phyloP scores from a whole-genome alignment of 2,113 vertebrate genomes.

The Dermatemys mawii region DNA sequence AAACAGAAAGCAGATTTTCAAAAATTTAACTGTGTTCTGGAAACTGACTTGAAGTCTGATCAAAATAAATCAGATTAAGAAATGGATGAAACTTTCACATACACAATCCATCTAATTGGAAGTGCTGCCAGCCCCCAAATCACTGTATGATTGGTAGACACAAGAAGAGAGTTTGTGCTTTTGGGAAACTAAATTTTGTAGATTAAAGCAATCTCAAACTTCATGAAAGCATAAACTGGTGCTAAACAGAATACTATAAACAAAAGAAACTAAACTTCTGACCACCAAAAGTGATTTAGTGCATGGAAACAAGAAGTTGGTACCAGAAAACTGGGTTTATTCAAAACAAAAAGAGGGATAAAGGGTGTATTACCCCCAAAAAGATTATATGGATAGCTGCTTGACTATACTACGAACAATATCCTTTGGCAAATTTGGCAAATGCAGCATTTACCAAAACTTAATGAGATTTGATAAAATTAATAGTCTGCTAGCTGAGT shows the following conservation, averaged over 20 bases:
- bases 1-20: not conserved
- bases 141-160: not conserved
- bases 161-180: not conserved
- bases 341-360: not conserved
- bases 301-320: not conserved
- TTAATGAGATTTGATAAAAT: not conserved
- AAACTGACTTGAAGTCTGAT: not conserved
- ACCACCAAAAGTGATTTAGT: not conserved
- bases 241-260: not conserved
- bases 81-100: not conserved
- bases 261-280: not conserved
- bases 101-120: not conserved
- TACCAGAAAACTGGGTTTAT: not conserved
- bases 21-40: not conserved
- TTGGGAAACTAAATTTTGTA: not conserved
- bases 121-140: not conserved
- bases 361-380: not conserved
- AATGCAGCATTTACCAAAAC: not conserved
- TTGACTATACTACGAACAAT: not conserved
- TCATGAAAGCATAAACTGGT: not conserved
- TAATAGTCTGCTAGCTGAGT: not conserved
- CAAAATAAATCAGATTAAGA: not conserved
- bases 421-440: not conserved
- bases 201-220: not conserved
- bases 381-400: not conserved